Percentiles rank a stretch among this genome's conserved stretches.
Conservation (phyloP, 2,797 vertebrate genomes). For the Poeciliopsis paucimaculata region DNA sequence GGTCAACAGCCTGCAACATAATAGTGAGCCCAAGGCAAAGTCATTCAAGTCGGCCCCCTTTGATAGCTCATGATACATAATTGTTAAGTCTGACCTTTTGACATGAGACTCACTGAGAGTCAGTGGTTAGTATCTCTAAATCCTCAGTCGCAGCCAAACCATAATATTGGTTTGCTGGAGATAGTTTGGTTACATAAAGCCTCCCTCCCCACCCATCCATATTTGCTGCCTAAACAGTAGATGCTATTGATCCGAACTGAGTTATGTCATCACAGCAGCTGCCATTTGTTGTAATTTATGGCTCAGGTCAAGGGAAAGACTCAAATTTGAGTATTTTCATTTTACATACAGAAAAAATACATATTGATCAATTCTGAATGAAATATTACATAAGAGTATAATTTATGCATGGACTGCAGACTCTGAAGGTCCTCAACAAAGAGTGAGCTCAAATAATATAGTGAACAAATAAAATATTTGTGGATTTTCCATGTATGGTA, state of each 20-base stretch:
- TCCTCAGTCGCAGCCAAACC: constrained; percentile 23
- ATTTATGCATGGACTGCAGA: background rate
- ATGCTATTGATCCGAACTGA: constrained; percentile 23
- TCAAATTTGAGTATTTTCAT: background rate
- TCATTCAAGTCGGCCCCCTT: constrained; percentile 50
- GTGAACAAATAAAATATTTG: background rate
- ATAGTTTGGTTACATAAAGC: constrained; percentile 51
- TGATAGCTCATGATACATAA: constrained; percentile 36
- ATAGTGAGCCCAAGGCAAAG: constrained; percentile 59
- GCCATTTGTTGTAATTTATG: constrained; percentile 9
- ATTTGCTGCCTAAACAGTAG: constrained; percentile 13
- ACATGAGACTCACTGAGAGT: constrained; percentile 19
- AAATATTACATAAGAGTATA: background rate
- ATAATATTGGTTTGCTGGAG: constrained; percentile 38
- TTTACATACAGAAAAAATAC: background rate
- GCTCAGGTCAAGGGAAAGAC: background rate
- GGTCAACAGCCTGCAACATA: constrained; percentile 13
- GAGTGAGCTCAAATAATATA: background rate
- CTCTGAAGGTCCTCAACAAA: background rate
- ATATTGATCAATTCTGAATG: background rate
- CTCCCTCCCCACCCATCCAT: background rate
- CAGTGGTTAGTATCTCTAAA: constrained; percentile 26
- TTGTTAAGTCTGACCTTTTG: constrained; percentile 2
- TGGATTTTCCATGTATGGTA: background rate
- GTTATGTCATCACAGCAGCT: constrained; percentile 18